Conservation (phyloP, 1,140 invertebrate species). For the Sesamia nonagrioides region DNA sequence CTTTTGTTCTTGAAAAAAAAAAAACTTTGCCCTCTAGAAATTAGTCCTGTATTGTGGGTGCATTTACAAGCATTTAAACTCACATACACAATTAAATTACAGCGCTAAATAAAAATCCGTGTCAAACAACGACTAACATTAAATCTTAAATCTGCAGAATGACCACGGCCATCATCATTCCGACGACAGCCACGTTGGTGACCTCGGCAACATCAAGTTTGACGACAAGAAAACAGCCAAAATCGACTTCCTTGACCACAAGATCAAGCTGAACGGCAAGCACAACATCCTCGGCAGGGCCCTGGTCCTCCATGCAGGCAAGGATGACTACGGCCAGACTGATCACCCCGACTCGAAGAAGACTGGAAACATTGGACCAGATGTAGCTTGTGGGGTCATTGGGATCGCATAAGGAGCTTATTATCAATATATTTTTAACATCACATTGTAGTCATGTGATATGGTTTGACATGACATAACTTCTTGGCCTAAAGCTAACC, state of each 20-base stretch:
- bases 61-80: too few relatives aligned
- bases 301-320: constrained; percentile 92
- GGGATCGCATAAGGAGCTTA: constrained; percentile 89
- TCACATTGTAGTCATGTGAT: neutral
- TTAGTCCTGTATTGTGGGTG: too few relatives aligned
- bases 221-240: constrained; percentile 88
- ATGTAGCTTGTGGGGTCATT: constrained; percentile 94
- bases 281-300: constrained; percentile 93
- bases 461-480: neutral
- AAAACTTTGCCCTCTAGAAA: too few relatives aligned
- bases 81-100: too few relatives aligned
- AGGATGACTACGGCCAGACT: constrained; percentile 93
- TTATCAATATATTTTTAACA: constrained; percentile 20
- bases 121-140: neutral
- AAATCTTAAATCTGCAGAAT: constrained; percentile 85
- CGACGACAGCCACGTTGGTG: constrained; percentile 94
- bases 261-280: constrained; percentile 89
- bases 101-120: too few relatives aligned
- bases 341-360: constrained; percentile 91
- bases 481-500: neutral
- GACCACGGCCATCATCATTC: constrained; percentile 92
- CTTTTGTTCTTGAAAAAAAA: too few relatives aligned
- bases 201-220: constrained; percentile 95
- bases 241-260: constrained; percentile 89
- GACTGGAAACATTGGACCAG: constrained; percentile 94